Evolutionary conservation across 2,113 vertebrate species (phyloP).

Genomic region (Telmatochromis brichardi): DNA sequence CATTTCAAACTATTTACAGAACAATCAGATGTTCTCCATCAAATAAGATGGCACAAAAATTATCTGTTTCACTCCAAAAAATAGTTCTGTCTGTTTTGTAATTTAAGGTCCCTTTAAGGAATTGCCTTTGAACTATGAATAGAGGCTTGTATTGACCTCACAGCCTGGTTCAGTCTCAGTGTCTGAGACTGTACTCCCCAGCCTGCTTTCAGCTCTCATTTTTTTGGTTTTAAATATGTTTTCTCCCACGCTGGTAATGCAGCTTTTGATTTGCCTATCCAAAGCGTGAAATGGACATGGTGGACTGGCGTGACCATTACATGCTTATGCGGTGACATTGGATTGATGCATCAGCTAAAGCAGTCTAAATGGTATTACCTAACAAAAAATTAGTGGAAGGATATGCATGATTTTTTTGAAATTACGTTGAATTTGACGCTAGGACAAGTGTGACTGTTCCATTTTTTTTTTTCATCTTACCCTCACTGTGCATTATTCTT

Average conservation of each 20-base stretch:
- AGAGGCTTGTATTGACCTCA: neutral
- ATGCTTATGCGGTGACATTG: neutral
- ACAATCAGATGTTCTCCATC: neutral
- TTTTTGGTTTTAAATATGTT: neutral
- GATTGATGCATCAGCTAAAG: neutral
- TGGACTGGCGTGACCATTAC: neutral
- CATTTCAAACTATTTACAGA: neutral
- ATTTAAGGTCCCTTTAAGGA: neutral
- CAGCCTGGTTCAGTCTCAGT: neutral
- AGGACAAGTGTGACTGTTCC: neutral
- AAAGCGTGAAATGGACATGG: neutral
- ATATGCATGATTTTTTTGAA: neutral
- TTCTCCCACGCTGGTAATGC: neutral
- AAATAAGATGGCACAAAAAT: neutral
- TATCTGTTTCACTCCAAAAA: neutral
- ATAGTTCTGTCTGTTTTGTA: neutral
- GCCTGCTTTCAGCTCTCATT: neutral
- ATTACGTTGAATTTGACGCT: neutral
- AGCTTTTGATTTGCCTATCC: neutral
- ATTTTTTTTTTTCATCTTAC: neutral
- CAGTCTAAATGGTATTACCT: neutral
- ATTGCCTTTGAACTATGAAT: accelerated
- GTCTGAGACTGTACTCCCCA: neutral
- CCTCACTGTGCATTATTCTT: neutral
- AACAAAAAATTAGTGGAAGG: neutral